Percentiles rank a stretch among this genome's conserved stretches.
These are phyloP conservation scores for Rhorus exstirpatorius DNA, from an alignment of 2,888 invertebrate species.

Conservation along the genomic window DNA sequence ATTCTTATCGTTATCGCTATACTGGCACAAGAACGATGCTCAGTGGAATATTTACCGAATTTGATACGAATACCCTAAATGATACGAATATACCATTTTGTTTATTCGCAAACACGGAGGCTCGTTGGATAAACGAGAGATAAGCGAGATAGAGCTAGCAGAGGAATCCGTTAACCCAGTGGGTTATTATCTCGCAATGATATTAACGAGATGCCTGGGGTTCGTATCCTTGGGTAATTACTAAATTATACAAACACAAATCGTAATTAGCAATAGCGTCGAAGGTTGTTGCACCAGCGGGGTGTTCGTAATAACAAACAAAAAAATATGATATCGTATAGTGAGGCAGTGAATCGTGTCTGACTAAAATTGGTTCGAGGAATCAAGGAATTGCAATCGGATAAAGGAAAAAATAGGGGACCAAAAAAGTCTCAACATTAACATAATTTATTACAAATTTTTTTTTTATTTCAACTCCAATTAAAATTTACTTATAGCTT, in stretches of 20 bases:
- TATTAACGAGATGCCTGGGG: constrained; percentile 47
- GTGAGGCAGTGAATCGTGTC: not conserved
- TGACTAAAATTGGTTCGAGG: not conserved
- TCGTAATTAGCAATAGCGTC: constrained; percentile 71
- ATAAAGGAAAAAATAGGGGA: not conserved
- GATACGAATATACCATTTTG: constrained; percentile 21
- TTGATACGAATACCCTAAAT: not conserved
- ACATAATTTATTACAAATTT: too few relatives aligned
- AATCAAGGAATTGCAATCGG: not conserved
- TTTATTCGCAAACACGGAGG: constrained; percentile 6
- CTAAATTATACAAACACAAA: constrained; percentile 71
- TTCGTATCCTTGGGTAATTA: constrained; percentile 62
- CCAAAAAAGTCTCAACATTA: too few relatives aligned
- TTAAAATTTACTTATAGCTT: too few relatives aligned
- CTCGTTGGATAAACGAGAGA: constrained; percentile 23
- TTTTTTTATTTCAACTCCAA: too few relatives aligned
- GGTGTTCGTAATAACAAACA: constrained; percentile 2
- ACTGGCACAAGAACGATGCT: not conserved
- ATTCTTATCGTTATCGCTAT: too few relatives aligned
- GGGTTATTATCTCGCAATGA: constrained; percentile 42
- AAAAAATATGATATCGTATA: not conserved
- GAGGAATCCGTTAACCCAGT: constrained; percentile 32
- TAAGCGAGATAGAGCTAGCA: not conserved
- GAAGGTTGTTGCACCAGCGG: not conserved
- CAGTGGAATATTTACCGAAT: not conserved